Conservation (phyloP, 2,797 vertebrate genomes). For the Muscicapa striata region DNA sequence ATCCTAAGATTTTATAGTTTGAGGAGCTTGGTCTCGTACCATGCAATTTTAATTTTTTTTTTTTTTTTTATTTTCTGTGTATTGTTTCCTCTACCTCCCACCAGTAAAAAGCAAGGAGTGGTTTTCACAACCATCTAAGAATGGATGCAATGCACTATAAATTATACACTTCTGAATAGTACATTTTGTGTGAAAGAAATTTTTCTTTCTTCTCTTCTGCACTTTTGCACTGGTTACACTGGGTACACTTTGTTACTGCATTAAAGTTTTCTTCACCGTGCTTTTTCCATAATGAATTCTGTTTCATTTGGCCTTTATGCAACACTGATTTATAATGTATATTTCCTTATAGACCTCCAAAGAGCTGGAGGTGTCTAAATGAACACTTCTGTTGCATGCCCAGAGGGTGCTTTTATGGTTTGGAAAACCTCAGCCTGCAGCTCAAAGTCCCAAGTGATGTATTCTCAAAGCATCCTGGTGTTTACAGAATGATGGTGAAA, state of each 20-base stretch:
- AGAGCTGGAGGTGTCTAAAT: not conserved
- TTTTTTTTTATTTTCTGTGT: not conserved
- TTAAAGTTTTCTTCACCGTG: not conserved
- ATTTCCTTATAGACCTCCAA: not conserved
- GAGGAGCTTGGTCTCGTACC: not conserved
- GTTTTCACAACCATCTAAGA: not conserved
- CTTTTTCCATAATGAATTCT: not conserved
- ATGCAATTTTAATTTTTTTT: not conserved
- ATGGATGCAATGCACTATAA: not conserved
- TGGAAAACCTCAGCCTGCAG: not conserved
- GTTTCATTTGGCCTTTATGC: not conserved
- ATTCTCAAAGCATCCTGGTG: not conserved
- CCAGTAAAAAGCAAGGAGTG: not conserved
- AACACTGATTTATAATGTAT: not conserved
- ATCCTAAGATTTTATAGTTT: not conserved
- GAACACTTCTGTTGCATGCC: not conserved
- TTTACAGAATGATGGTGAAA: not conserved
- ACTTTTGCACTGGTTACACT: not conserved
- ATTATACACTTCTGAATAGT: not conserved
- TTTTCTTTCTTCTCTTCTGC: not conserved
- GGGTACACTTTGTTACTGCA: not conserved
- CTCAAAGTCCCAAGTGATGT: not conserved
- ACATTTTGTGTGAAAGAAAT: not conserved
- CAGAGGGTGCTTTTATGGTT: not conserved
- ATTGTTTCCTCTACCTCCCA: not conserved